Percentiles rank a stretch among this genome's conserved stretches.
Conservation (phyloP, 1,140 invertebrate genomes). For the Ceratitis capitata region DNA sequence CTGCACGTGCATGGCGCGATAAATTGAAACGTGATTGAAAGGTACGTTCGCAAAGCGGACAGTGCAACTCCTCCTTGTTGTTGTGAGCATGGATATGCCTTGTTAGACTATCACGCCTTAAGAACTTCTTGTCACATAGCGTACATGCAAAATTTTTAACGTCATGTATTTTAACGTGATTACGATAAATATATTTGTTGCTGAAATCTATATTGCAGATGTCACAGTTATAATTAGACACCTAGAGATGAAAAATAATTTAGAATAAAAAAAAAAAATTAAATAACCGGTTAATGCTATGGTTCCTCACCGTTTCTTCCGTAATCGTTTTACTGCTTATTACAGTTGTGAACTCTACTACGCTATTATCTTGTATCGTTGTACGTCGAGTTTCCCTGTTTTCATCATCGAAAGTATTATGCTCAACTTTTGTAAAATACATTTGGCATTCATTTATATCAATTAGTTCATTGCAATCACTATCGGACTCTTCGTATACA, state of each 20-base stretch:
- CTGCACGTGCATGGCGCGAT: background rate
- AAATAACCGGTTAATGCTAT: background rate
- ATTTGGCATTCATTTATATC: background rate
- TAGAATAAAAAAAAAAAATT: background rate
- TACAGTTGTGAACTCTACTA: no score
- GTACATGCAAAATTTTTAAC: slow-evolving; percentile 16
- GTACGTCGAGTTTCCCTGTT: no score
- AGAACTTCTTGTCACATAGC: slow-evolving; percentile 18
- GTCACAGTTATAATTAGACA: background rate
- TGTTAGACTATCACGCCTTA: background rate
- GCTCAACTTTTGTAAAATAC: background rate
- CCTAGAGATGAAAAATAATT: background rate
- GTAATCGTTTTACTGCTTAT: background rate
- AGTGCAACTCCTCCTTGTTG: background rate
- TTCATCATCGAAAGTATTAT: background rate
- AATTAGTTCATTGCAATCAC: background rate
- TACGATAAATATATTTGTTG: background rate
- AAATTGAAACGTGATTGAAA: slow-evolving; percentile 36
- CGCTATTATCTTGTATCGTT: background rate
- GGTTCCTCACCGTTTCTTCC: background rate
- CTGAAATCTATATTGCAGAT: background rate
- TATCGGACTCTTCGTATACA: background rate
- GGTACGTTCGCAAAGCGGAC: background rate
- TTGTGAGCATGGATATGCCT: slow-evolving; percentile 14
- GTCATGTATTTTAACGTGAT: slow-evolving; percentile 29